These are phyloP conservation scores for Podocnemis expansa DNA, from an alignment of 2,113 vertebrate species.

Conservation along the genomic window DNA sequence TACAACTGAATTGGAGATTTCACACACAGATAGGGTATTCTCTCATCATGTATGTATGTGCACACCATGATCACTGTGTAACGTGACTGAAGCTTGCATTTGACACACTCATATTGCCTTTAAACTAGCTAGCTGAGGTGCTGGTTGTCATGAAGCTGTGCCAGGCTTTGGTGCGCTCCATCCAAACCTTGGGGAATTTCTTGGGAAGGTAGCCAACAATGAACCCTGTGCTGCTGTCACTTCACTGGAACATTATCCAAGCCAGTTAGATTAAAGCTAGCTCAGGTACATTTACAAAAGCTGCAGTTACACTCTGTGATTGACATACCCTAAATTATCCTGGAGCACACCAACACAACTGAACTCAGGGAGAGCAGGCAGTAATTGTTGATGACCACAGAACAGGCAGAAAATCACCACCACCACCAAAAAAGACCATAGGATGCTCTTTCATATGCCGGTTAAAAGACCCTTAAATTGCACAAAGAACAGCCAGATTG, in stretches of 20 bases:
- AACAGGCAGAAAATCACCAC: background rate
- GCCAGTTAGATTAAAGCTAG: background rate
- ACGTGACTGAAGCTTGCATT: background rate
- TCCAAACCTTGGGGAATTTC: background rate
- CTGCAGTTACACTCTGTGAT: background rate
- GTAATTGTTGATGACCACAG: background rate
- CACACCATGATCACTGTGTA: background rate
- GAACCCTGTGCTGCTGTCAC: background rate
- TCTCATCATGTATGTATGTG: background rate
- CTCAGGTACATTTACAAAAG: background rate
- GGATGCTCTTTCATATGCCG: background rate
- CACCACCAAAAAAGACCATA: background rate
- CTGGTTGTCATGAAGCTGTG: background rate
- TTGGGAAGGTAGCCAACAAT: background rate
- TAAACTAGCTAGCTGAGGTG: background rate
- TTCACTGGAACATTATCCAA: background rate
- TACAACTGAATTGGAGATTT: rapidly evolving
- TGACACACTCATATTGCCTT: background rate
- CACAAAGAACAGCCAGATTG: background rate
- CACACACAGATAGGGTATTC: background rate
- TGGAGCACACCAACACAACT: rapidly evolving
- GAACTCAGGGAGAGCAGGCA: background rate
- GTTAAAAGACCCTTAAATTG: background rate
- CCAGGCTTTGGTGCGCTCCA: background rate
- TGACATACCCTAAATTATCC: background rate